phyloP scores from a whole-genome alignment of 2,113 vertebrate genomes.

The Nyctibius bracteatus region DNA sequence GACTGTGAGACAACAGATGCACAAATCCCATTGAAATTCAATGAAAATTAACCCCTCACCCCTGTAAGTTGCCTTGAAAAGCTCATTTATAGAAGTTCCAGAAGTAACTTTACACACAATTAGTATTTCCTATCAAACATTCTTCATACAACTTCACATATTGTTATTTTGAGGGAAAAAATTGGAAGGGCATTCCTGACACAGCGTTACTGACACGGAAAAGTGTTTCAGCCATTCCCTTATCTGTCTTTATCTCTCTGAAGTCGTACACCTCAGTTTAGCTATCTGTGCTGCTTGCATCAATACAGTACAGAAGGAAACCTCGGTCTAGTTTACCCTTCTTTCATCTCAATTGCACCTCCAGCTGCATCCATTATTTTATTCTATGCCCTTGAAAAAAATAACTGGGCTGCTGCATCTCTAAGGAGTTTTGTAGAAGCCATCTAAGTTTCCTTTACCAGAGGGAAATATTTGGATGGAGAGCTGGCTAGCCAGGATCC shows the following conservation, averaged over 20 bases:
- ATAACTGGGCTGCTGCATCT: neutral
- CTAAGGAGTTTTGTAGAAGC: neutral
- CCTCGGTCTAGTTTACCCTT: neutral
- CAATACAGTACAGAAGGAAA: neutral
- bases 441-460: neutral
- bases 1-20: neutral
- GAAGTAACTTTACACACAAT: neutral
- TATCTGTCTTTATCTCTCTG: neutral
- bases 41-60: neutral
- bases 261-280: neutral
- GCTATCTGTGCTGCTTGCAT: neutral
- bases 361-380: neutral
- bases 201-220: neutral
- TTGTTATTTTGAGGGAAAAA: neutral
- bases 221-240: neutral
- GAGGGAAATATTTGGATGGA: neutral
- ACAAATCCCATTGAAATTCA: constrained; percentile 12
- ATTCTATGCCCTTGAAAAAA: neutral
- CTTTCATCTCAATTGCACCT: neutral
- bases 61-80: neutral
- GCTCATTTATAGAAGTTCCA: neutral
- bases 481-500: neutral
- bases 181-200: neutral
- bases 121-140: neutral
- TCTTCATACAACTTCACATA: neutral